Base-by-base conservation (phyloP, 1,140 invertebrate genomes). In the Papilio xuthus region DNA sequence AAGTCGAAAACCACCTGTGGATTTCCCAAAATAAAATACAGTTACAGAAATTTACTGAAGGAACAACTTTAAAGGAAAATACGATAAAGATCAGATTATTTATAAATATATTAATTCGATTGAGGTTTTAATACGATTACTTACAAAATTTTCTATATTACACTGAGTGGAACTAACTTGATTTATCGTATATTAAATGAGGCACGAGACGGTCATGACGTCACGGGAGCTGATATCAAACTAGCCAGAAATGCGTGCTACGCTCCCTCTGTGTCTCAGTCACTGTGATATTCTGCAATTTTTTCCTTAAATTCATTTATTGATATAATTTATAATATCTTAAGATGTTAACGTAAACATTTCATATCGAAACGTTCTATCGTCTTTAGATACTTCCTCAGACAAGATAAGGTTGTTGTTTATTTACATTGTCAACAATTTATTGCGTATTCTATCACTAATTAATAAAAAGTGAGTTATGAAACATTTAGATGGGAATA, bases 171-270 rank as follows among this genome's bases (percentile, higher is more conserved):
- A 23, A 73, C 67, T 78, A 81, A 82, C 75, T 74, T 85, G 80
- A 83, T 82, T 82, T 83, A 78, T 83, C 86, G 88, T 87, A 83
- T 88, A 85, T 83, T 80, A 84, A 82, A 81, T 80, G 23, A 83
- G 81, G 76, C 85, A 81, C 83, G 70, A 78, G 82, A 84, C 88
- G 85, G 86, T 91, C 82, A 87, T 88, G 92, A 91, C 90, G 90
- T 92, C 90, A 92, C 91, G 90, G 86, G 84, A 82, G 91, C 90
- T 88, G 91, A 86, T 90, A 92, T 90, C 88, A 91, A 92, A 93
- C 92, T 93, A 93, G 89, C 90, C 88, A 89, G 90, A 92, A 91
- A 91, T 92, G 91, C 89, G 90, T 92, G 86, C 88, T 86, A 90
- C 90, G 86, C 91, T 90, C 89, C 85, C 91, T 90, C 89, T 88